Conservation (phyloP, 2,797 vertebrate genomes). For the Aselliscus stoliczkanus region DNA sequence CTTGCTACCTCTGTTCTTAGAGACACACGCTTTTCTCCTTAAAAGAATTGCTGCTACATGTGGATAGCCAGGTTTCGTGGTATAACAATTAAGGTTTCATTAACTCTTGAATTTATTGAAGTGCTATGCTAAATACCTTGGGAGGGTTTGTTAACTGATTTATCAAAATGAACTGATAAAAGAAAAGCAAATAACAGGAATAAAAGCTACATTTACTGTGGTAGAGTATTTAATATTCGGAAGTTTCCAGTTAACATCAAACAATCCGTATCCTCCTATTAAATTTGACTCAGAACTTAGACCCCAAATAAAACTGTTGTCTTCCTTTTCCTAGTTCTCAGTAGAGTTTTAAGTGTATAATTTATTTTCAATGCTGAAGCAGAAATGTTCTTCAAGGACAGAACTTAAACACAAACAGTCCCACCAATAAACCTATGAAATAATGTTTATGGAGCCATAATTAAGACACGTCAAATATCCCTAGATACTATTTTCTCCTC, state of each 20-base stretch:
- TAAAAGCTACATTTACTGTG: neutral
- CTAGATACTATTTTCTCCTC: neutral
- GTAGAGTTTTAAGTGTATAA: neutral
- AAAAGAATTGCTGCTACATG: neutral
- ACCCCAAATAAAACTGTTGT: neutral
- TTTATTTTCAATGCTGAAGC: neutral
- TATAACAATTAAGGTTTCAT: neutral
- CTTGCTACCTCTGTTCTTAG: neutral
- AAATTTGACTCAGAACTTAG: neutral
- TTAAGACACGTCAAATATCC: neutral
- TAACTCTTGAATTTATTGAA: conserved; percentile 2
- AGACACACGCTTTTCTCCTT: neutral
- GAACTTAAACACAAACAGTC: conserved; percentile 11
- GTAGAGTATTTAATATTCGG: neutral
- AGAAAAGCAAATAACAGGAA: neutral
- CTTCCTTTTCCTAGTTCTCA: conserved; percentile 9
- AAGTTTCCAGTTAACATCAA: conserved; percentile 26
- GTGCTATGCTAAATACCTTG: neutral
- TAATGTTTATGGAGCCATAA: neutral
- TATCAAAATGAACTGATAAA: neutral
- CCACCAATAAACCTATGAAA: neutral
- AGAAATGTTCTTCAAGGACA: neutral
- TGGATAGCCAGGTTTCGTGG: neutral
- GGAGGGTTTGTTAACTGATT: neutral
- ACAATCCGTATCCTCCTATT: neutral